Evolutionary conservation across 1,140 invertebrate species (phyloP).

Genomic region (Drosophila ercepeae): DNA sequence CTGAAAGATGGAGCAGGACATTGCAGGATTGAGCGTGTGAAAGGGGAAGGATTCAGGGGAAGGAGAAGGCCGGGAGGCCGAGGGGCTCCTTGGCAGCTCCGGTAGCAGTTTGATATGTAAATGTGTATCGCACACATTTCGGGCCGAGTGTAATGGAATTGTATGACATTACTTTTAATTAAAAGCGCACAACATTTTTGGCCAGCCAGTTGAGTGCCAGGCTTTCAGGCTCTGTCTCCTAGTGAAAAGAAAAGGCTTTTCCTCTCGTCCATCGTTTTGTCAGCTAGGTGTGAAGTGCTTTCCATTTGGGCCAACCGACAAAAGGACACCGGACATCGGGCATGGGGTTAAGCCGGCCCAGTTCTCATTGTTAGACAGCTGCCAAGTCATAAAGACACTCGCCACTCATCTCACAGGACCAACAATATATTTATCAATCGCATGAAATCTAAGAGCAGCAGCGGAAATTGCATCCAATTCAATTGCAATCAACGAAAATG

Average conservation of each 20-base stretch:
- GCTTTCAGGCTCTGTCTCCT: slow-evolving; percentile 34
- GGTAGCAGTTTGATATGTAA: slow-evolving; percentile 75
- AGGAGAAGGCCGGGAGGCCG: slow-evolving; percentile 5
- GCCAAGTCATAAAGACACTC: slow-evolving; percentile 55
- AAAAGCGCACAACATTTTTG: slow-evolving; percentile 82
- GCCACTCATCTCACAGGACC: slow-evolving; percentile 9
- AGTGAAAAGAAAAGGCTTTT: slow-evolving; percentile 28
- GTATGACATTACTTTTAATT: slow-evolving; percentile 83
- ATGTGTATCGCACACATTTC: slow-evolving; percentile 78
- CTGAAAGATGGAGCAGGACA: slow-evolving; percentile 14
- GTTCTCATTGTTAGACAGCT: slow-evolving; percentile 47
- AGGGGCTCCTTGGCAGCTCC: slow-evolving; percentile 26
- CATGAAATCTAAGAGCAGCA: slow-evolving; percentile 66
- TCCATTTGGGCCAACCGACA: slow-evolving; percentile 31
- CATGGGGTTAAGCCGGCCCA: slow-evolving; percentile 47
- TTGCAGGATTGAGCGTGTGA: slow-evolving; percentile 1
- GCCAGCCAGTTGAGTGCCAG: slow-evolving; percentile 61
- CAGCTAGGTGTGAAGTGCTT: slow-evolving; percentile 62
- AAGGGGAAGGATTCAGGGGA: not conserved
- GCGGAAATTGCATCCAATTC: slow-evolving; percentile 75
- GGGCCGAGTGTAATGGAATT: slow-evolving; percentile 78
- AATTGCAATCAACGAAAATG: slow-evolving; percentile 65
- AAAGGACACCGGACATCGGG: not conserved
- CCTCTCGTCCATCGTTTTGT: slow-evolving; percentile 46
- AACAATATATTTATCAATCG: slow-evolving; percentile 59